Evolutionary conservation across 2,888 invertebrate genomes (phyloP), one percentile per base, ranked within the genome.

Genomic region (Cotesia congregata): DNA sequence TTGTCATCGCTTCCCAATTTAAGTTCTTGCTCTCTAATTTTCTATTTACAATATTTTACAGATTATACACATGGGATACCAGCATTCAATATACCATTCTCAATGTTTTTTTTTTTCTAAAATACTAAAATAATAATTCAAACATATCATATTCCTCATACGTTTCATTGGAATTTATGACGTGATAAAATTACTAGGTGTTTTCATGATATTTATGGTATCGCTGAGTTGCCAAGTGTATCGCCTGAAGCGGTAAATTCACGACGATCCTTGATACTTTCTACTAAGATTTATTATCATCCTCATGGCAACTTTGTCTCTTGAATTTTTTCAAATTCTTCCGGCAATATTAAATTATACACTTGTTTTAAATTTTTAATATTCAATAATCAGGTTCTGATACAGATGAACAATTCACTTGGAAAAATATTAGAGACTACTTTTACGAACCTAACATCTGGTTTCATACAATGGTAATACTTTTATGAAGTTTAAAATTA

Each of bases 151-250:
- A 73, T 65, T 39, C 73, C 50, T 59, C 67, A 38, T 72, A 73
- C 70, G 74, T 70, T 70, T 74, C 77, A 77, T 80, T 77, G 79
- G 75, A 80, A 82, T 82, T 82, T 82, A 82, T 80, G 81, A 82
- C 79, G 81, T 82, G 81, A 79, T 82, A 82, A 82, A 82, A 82
- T 82, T 80, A 78, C 79, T 80, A 50, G 80, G 79, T 79, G 70
- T 80, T 80, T 82, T 80, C 76, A 77, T 67, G 76, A 80, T 80
- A 80, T 82, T 82, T 80, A 82, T 79, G 76, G 72, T 76, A 77
- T 78, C 73, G 76, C 78, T 20, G 73, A 73, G 60, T 65, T 74
- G 38, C 65, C 15, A 65, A 72, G 64, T 74, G 70, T 70, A 65
- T 64, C n/a, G 65, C 72, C 64, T 62, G 12, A n/a, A 72, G 68